These are phyloP conservation scores for Scomber colias DNA, from an alignment of 2,113 vertebrate species.

Conservation along the genomic window DNA sequence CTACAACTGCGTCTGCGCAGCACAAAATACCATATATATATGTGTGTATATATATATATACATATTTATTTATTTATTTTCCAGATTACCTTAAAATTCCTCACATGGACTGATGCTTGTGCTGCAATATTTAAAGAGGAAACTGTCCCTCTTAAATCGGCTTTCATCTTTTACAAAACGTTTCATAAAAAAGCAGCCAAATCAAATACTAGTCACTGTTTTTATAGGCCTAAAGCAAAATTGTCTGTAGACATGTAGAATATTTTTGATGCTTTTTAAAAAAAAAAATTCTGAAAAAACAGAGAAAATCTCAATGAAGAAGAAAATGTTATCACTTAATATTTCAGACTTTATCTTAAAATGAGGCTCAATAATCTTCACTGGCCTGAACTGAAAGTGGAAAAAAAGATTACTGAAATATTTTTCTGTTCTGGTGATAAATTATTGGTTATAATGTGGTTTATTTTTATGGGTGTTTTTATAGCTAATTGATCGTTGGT, in stretches of 20 bases:
- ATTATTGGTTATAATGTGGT: not conserved
- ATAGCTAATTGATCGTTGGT: conserved; percentile 12
- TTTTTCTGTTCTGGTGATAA: conserved; percentile 6
- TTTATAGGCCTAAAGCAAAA: no score
- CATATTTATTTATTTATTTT: no score
- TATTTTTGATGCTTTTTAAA: not conserved
- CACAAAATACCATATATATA: not conserved
- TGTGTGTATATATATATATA: no score
- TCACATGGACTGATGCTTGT: not conserved
- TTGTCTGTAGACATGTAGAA: no score
- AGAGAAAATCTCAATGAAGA: not conserved
- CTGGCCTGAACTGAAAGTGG: not conserved
- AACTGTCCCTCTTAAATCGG: no score
- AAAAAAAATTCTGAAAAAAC: not conserved
- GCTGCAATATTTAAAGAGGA: not conserved
- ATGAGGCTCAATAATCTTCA: no score
- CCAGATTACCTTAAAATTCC: not conserved
- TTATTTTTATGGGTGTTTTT: conserved; percentile 18
- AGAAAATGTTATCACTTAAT: no score
- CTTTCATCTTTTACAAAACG: no score
- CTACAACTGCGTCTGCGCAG: not conserved
- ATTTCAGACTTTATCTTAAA: no score
- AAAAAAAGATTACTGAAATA: not conserved
- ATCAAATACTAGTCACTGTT: no score
- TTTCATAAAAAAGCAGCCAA: no score